Conservation (phyloP, 2,113 vertebrate genomes). For the Leptocoma aspasia region DNA sequence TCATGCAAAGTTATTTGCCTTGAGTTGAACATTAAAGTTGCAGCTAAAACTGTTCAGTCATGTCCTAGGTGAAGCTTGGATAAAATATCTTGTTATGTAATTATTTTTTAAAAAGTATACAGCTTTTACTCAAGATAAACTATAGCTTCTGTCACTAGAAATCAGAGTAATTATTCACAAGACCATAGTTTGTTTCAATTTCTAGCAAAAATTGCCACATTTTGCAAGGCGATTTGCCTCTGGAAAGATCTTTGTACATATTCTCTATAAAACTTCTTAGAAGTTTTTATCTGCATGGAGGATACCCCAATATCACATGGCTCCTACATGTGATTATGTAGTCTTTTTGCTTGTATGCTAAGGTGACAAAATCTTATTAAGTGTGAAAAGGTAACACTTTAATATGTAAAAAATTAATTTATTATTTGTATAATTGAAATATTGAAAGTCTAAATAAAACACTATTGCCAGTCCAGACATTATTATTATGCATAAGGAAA, state of each 20-base stretch:
- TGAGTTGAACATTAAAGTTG: neutral
- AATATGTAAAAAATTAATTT: neutral
- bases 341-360: neutral
- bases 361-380: neutral
- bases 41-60: neutral
- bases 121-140: neutral
- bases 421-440: neutral
- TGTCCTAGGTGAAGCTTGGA: neutral
- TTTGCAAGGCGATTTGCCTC: neutral
- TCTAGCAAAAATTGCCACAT: neutral
- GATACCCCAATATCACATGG: rapidly evolving
- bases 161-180: neutral
- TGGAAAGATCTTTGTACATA: neutral
- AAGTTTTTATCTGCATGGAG: neutral
- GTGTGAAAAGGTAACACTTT: neutral
- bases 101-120: neutral
- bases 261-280: neutral
- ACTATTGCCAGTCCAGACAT: rapidly evolving
- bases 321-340: neutral
- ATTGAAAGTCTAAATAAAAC: neutral
- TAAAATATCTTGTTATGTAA: neutral
- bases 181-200: neutral
- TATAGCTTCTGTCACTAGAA: neutral
- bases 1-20: neutral
- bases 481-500: neutral